phyloP scores from a whole-genome alignment of 2,888 invertebrate genomes.

The Meghimatium bilineatum region DNA sequence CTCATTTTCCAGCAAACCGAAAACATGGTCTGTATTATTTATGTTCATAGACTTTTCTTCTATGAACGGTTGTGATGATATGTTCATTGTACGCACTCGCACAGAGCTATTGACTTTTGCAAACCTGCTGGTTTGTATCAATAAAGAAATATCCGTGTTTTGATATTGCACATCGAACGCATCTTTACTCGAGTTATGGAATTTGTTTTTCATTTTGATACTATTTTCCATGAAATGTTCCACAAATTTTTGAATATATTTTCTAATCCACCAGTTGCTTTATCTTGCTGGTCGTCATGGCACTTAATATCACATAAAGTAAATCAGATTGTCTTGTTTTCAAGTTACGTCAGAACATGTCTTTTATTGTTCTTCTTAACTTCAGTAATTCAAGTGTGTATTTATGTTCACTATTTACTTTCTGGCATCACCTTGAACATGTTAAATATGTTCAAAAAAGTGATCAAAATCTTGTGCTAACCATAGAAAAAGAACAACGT shows the following conservation, averaged over 20 bases:
- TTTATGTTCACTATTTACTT: too few species aligned
- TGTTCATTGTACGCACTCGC: background rate
- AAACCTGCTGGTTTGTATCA: background rate
- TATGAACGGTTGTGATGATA: background rate
- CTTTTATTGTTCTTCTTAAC: background rate
- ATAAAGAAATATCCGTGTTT: background rate
- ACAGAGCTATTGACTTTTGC: background rate
- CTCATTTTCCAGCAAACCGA: slow-evolving; percentile 4
- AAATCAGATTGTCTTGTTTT: background rate
- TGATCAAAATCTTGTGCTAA: too few species aligned
- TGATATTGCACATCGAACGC: background rate
- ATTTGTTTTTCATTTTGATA: background rate
- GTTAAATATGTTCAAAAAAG: too few species aligned
- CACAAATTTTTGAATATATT: background rate
- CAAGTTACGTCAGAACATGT: background rate
- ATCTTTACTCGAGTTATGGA: background rate
- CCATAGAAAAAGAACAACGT: too few species aligned
- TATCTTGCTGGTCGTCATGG: background rate
- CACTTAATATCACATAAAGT: background rate
- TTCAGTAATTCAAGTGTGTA: background rate
- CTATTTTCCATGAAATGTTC: background rate
- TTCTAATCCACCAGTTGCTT: background rate
- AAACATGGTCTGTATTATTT: background rate
- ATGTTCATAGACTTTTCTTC: background rate
- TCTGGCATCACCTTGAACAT: too few species aligned